These are phyloP conservation scores for Nasonia oneida DNA, from an alignment of 2,888 invertebrate species.

Conservation along the genomic window DNA sequence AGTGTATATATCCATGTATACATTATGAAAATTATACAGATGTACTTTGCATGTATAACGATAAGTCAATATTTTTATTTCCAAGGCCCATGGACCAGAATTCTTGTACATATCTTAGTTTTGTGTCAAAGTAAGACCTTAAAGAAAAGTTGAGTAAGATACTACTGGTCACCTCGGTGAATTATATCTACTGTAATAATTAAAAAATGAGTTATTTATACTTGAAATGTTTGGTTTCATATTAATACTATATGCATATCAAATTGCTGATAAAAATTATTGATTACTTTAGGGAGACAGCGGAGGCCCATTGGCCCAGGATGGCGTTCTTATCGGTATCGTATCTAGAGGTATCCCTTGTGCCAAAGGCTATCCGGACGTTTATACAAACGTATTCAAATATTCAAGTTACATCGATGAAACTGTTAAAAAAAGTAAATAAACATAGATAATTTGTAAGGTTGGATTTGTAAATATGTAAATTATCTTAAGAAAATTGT, in stretches of 20 bases:
- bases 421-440: neutral
- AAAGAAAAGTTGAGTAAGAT: too few species aligned
- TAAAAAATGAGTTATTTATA: neutral
- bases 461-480: too few species aligned
- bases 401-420: conserved; percentile 18
- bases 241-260: neutral
- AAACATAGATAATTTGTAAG: neutral
- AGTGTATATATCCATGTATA: too few species aligned
- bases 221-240: neutral
- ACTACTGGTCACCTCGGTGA: too few species aligned
- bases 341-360: conserved; percentile 62
- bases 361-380: conserved; percentile 58
- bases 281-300: conserved; percentile 59
- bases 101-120: too few species aligned
- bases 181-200: too few species aligned
- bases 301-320: conserved; percentile 61
- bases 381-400: conserved; percentile 55
- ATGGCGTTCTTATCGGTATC: conserved; percentile 52
- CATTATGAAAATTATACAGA: too few species aligned
- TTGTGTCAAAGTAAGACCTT: too few species aligned
- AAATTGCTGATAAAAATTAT: neutral
- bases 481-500: too few species aligned
- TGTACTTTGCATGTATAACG: too few species aligned
- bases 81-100: too few species aligned
- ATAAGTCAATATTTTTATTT: too few species aligned